Evolutionary conservation across 2,797 vertebrate species (phyloP).

Genomic region (Gouania willdenowi): DNA sequence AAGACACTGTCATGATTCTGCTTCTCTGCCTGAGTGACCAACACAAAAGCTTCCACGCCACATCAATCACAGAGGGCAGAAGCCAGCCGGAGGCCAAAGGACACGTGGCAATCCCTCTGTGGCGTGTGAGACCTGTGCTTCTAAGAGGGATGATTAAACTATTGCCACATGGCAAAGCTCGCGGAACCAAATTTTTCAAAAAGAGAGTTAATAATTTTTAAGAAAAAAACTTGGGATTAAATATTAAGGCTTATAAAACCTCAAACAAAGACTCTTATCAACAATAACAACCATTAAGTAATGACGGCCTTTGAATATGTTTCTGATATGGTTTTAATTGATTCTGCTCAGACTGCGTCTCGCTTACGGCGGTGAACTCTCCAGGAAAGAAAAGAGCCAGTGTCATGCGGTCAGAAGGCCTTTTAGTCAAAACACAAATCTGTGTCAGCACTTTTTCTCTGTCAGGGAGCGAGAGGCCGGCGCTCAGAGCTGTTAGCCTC

Average conservation of each 20-base stretch:
- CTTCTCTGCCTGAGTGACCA: conserved; percentile 31
- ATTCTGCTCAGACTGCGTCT: conserved; percentile 54
- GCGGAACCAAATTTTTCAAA: background rate
- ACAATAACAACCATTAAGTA: too few species aligned
- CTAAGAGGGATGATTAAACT: too few species aligned
- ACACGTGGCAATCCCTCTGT: conserved; percentile 11
- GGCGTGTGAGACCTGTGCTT: conserved; percentile 4
- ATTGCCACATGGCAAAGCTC: too few species aligned
- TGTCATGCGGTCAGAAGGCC: conserved; percentile 63
- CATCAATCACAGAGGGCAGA: conserved; percentile 41
- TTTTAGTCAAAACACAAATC: conserved; percentile 58
- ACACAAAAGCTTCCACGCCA: conserved; percentile 19
- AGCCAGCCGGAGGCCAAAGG: conserved; percentile 17
- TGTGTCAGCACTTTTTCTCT: conserved; percentile 68
- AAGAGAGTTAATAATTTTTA: too few species aligned
- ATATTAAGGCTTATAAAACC: too few species aligned
- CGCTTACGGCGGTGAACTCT: conserved; percentile 42
- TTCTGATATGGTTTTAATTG: conserved; percentile 50
- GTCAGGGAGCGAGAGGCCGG: conserved; percentile 38
- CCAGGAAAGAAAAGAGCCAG: conserved; percentile 61
- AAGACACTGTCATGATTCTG: conserved; percentile 41
- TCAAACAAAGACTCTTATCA: conserved; percentile 36
- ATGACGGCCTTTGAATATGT: conserved; percentile 43
- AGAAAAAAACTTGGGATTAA: too few species aligned
- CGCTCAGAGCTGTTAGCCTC: conserved; percentile 53